Evolutionary conservation across 1,140 invertebrate species (phyloP).

Genomic region (Lithobius niger): DNA sequence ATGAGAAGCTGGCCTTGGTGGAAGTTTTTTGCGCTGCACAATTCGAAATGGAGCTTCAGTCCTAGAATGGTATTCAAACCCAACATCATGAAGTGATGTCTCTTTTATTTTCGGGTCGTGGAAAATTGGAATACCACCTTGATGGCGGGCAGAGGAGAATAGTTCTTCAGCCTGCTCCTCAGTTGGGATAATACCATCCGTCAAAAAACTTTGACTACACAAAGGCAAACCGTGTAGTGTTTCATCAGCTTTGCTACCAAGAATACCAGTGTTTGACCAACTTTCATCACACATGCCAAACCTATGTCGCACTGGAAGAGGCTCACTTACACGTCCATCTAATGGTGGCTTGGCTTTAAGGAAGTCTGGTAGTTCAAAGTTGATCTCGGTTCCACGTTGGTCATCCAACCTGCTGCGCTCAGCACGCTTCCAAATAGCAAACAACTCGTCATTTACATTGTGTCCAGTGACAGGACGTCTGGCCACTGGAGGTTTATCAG

Average conservation of each 20-base stretch:
- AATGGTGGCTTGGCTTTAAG: slow-evolving; percentile 35
- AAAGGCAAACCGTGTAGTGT: slow-evolving; percentile 12
- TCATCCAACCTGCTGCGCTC: slow-evolving; percentile 61
- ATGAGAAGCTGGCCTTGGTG: slow-evolving; percentile 5
- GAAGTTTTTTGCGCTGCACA: neutral
- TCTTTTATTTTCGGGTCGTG: too few species aligned
- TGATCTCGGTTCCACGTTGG: slow-evolving; percentile 65
- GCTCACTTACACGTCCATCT: slow-evolving; percentile 9
- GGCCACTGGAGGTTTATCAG: neutral
- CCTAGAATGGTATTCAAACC: slow-evolving; percentile 5
- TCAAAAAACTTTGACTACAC: slow-evolving; percentile 13
- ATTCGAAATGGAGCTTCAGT: slow-evolving; percentile 10
- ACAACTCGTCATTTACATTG: slow-evolving; percentile 36
- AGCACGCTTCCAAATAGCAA: slow-evolving; percentile 59
- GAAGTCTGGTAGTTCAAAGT: slow-evolving; percentile 65
- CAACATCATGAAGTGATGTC: slow-evolving; percentile 8
- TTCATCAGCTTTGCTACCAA: slow-evolving; percentile 7
- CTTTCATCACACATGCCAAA: slow-evolving; percentile 1
- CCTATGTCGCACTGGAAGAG: neutral
- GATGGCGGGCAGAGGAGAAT: slow-evolving; percentile 1
- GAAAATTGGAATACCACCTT: too few species aligned
- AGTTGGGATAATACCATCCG: slow-evolving; percentile 15
- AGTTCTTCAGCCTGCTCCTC: slow-evolving; percentile 14
- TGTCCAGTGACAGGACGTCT: neutral
- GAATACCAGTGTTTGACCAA: slow-evolving; percentile 8